Evolutionary conservation across 2,888 invertebrate species (phyloP).

Genomic region (Acrobasis repandana): DNA sequence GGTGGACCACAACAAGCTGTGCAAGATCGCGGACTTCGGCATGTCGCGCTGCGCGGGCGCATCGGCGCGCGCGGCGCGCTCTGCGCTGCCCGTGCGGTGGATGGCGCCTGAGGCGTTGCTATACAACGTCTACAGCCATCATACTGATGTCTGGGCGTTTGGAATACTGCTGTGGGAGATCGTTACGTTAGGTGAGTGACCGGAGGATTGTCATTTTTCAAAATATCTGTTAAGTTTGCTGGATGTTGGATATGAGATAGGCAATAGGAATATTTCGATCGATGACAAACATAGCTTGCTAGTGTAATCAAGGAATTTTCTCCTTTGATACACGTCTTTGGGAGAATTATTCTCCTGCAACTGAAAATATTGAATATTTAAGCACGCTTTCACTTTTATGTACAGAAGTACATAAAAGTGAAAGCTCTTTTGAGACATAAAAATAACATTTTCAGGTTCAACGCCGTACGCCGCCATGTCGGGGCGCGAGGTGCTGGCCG

Average conservation of each 20-base stretch:
- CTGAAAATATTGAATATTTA: no score
- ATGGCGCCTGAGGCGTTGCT: slow-evolving; percentile 93
- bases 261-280: no score
- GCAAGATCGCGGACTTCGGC: slow-evolving; percentile 95
- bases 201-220: no score
- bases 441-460: slow-evolving; percentile 82
- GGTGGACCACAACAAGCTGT: slow-evolving; percentile 92
- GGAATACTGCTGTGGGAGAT: slow-evolving; percentile 95
- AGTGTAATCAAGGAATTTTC: no score
- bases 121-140: slow-evolving; percentile 90
- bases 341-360: no score
- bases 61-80: slow-evolving; percentile 71
- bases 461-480: slow-evolving; percentile 94
- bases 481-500: slow-evolving; percentile 91
- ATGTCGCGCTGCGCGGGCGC: slow-evolving; percentile 87
- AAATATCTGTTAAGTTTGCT: no score
- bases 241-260: no score
- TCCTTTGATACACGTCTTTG: no score
- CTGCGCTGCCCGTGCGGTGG: slow-evolving; percentile 89
- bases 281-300: no score
- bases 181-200: slow-evolving; percentile 87
- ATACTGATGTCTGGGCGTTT: slow-evolving; percentile 94
- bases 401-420: no score
- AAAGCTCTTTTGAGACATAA: no score
- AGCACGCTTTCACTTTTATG: no score